Percentiles rank a stretch among this genome's conserved stretches.
Conservation (phyloP, 1,140 invertebrate species). For the Lutraria rhynchaena region DNA sequence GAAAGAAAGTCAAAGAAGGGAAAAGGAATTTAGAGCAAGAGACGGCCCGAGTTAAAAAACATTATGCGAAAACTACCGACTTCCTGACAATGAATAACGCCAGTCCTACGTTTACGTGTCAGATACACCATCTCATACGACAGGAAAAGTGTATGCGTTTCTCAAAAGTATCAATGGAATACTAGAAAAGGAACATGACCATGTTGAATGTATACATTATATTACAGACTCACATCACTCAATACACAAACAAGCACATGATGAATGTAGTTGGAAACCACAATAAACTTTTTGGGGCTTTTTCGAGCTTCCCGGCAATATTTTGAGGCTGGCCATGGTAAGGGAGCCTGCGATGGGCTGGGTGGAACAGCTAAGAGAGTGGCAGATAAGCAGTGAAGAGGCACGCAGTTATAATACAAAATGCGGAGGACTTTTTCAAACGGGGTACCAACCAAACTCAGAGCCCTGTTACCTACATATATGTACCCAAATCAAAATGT, state of each 20-base stretch:
- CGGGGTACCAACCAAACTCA: background rate
- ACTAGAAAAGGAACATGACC: background rate
- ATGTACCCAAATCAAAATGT: conserved; percentile 21
- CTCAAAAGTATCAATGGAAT: background rate
- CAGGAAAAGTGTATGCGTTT: conserved; percentile 6
- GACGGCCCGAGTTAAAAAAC: conserved; percentile 14
- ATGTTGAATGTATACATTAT: conserved; percentile 44
- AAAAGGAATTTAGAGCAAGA: conserved; percentile 6
- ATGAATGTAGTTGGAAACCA: conserved; percentile 20
- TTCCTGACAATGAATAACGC: background rate
- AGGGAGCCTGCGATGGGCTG: conserved; percentile 32
- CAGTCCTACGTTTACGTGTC: conserved; percentile 6
- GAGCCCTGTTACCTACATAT: conserved; percentile 1
- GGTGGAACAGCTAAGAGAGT: conserved; percentile 6
- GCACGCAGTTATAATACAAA: background rate
- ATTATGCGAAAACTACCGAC: background rate
- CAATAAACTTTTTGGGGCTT: conserved; percentile 35
- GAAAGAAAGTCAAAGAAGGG: conserved; percentile 19
- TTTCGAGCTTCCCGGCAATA: conserved; percentile 12
- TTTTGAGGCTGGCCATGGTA: conserved; percentile 31
- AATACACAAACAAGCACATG: conserved; percentile 57
- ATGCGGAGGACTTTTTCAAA: background rate
- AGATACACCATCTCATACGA: conserved; percentile 1
- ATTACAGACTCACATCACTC: conserved; percentile 43
- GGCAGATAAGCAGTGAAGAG: too few species aligned